phyloP scores from a whole-genome alignment of 2,888 invertebrate species.

The Drosophila imparisetae region DNA sequence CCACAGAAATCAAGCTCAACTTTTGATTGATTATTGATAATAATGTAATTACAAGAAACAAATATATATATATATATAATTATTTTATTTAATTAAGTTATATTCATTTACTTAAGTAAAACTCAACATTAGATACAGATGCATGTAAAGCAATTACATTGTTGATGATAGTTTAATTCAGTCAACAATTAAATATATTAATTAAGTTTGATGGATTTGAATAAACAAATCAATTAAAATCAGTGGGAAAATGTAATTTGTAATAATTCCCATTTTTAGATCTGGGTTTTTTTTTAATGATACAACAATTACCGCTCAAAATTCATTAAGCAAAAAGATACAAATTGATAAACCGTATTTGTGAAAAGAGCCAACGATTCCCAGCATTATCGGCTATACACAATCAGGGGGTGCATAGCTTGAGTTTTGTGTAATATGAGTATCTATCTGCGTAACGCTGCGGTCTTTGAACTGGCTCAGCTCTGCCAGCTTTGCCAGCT shows the following conservation, averaged over 20 bases:
- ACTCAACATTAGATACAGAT: background rate
- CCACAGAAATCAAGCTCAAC: background rate
- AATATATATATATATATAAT: background rate
- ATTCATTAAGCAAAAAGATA: background rate
- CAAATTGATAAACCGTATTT: background rate
- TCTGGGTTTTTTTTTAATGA: background rate
- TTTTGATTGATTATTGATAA: background rate
- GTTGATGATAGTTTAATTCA: background rate
- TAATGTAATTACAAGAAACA: background rate
- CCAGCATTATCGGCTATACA: background rate
- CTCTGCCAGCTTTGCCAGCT: constrained; percentile 68
- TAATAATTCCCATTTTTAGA: background rate
- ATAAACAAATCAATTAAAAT: background rate
- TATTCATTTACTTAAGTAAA: background rate
- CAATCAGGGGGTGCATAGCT: background rate
- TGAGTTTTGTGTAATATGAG: background rate
- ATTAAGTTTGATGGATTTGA: too few species aligned
- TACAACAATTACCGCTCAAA: background rate
- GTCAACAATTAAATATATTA: background rate
- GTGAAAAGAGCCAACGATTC: background rate
- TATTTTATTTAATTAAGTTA: background rate
- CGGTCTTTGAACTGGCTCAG: constrained; percentile 54
- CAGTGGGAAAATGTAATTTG: background rate
- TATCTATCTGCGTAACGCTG: background rate
- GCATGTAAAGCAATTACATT: too few species aligned